Percentiles rank a stretch among this genome's conserved stretches.
These are phyloP conservation scores for Cantharis nigra DNA, from an alignment of 2,888 invertebrate species.

Conservation along the genomic window DNA sequence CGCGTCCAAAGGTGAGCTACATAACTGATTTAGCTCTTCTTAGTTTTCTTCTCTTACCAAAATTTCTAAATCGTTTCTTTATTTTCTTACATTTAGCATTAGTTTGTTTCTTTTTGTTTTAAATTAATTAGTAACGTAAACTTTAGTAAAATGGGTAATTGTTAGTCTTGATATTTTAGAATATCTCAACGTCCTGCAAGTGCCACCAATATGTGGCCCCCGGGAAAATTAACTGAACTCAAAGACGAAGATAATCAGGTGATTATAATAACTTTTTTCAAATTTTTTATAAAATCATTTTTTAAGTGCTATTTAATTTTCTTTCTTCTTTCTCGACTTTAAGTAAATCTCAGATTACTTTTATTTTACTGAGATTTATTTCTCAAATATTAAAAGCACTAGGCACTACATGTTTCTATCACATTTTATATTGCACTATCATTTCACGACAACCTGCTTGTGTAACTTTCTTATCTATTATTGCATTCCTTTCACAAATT, in stretches of 20 bases:
- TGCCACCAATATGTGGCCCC: constrained; percentile 40
- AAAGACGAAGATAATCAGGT: constrained; percentile 54
- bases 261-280: constrained; percentile 36
- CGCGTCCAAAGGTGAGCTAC: constrained; percentile 67
- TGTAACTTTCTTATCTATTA: background rate
- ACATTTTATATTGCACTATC: constrained; percentile 45
- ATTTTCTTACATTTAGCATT: background rate
- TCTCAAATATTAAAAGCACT: constrained; percentile 44
- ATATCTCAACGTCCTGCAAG: constrained; percentile 45
- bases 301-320: constrained; percentile 14
- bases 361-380: constrained; percentile 35
- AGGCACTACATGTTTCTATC: constrained; percentile 57
- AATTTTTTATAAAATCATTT: constrained; percentile 15
- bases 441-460: constrained; percentile 1
- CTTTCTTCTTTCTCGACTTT: constrained; percentile 28
- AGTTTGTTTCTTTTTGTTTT: background rate
- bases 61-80: background rate
- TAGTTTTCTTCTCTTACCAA: background rate
- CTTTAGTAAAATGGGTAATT: constrained; percentile 8
- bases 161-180: constrained; percentile 42
- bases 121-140: background rate
- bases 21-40: background rate
- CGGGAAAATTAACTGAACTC: constrained; percentile 46
- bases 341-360: constrained; percentile 32
- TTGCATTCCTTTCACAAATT: background rate